These are phyloP conservation scores for Zapus hudsonius DNA, from an alignment of 2,113 vertebrate genomes.

Conservation along the genomic window DNA sequence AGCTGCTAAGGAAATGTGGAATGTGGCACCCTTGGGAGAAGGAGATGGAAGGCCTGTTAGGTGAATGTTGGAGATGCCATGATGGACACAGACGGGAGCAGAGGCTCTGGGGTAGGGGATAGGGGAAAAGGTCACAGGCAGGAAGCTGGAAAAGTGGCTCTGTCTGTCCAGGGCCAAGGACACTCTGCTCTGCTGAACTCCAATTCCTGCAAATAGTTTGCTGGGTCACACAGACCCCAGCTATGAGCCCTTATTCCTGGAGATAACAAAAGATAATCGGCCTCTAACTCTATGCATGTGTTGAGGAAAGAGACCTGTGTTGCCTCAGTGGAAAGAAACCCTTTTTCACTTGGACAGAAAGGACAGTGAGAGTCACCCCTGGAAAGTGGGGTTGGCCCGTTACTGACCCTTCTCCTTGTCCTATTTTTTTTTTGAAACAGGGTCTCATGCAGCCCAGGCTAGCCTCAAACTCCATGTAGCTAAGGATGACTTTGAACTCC, in stretches of 20 bases:
- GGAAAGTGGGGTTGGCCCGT: not conserved
- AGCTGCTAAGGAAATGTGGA: not conserved
- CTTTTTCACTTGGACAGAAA: not conserved
- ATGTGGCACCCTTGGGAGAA: not conserved
- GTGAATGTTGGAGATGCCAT: not conserved
- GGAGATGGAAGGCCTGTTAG: not conserved
- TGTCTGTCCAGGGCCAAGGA: not conserved
- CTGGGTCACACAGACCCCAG: not conserved
- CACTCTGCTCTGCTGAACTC: not conserved
- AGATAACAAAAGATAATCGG: not conserved
- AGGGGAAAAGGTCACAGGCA: not conserved
- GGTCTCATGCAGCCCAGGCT: not conserved
- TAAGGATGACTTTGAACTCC: not conserved
- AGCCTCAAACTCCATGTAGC: not conserved
- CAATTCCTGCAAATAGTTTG: not conserved
- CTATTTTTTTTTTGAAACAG: not conserved
- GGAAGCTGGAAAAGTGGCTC: not conserved
- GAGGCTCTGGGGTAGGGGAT: not conserved
- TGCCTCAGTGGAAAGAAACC: not conserved
- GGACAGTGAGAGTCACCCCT: not conserved
- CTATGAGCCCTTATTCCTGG: not conserved
- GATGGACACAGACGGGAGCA: fast-evolving
- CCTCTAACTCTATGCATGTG: not conserved
- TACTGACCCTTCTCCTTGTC: not conserved
- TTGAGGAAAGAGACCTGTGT: not conserved